Percentiles rank a stretch among this genome's conserved stretches.
phyloP scores from a whole-genome alignment of 1,140 invertebrate species.

The Agrilus planipennis region DNA sequence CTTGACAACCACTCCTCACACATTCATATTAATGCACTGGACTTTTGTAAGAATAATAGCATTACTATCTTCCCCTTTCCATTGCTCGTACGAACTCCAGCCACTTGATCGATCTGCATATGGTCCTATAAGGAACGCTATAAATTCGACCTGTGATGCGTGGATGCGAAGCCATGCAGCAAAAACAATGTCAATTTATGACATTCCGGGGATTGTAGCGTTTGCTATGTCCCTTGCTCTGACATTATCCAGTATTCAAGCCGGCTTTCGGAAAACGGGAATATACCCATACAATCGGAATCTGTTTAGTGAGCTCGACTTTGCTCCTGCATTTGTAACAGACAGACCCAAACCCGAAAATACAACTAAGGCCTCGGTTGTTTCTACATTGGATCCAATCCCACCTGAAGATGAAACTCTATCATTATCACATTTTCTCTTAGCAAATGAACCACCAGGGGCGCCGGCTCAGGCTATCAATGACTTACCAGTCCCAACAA shows the following conservation, averaged over 20 bases:
- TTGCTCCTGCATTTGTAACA: slow-evolving; percentile 24
- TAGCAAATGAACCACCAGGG: too few relatives aligned
- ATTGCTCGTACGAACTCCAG: slow-evolving; percentile 37
- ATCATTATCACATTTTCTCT: too few relatives aligned
- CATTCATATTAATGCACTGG: slow-evolving; percentile 1
- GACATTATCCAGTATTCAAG: slow-evolving; percentile 12
- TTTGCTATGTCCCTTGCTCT: slow-evolving; percentile 33
- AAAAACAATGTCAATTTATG: slow-evolving; percentile 36
- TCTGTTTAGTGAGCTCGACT: slow-evolving; percentile 25
- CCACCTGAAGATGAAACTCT: too few relatives aligned
- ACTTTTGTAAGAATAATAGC: slow-evolving; percentile 27
- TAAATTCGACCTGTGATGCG: slow-evolving; percentile 27
- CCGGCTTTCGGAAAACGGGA: too few relatives aligned
- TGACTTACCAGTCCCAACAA: too few relatives aligned
- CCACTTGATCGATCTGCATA: slow-evolving; percentile 35
- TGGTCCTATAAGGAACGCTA: slow-evolving; percentile 31
- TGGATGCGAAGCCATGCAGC: slow-evolving; percentile 36
- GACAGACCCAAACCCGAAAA: slow-evolving; percentile 29
- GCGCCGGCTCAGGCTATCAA: too few relatives aligned
- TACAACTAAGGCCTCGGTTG: too few relatives aligned
- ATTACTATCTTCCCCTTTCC: slow-evolving; percentile 33
- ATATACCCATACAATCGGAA: slow-evolving; percentile 21
- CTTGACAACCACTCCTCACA: slow-evolving; percentile 3
- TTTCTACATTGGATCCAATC: too few relatives aligned
- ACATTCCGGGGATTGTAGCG: slow-evolving; percentile 33